Evolutionary conservation across 2,113 vertebrate genomes (phyloP).

Genomic region (Aleadryas rufinucha): DNA sequence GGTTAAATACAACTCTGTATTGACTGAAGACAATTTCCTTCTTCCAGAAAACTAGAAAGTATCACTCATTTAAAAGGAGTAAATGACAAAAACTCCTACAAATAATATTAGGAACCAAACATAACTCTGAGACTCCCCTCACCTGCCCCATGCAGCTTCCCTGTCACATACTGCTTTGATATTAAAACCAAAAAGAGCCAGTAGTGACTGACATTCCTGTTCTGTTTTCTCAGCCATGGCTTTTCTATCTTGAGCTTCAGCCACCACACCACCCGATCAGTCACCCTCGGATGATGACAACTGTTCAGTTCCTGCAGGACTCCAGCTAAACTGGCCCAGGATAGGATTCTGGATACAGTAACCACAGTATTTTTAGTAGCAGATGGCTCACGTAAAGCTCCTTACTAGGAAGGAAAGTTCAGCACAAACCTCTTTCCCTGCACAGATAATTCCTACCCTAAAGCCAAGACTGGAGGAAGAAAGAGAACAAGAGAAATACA

Average conservation of each 20-base stretch:
- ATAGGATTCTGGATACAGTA: slow-evolving; percentile 8
- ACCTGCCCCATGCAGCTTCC: neutral
- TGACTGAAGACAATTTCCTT: neutral
- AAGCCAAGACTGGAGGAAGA: neutral
- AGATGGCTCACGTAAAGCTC: neutral
- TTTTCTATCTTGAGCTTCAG: slow-evolving; percentile 41
- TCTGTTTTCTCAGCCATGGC: neutral
- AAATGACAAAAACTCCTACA: neutral
- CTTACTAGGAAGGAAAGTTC: slow-evolving; percentile 4
- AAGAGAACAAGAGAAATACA: neutral
- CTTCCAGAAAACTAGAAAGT: neutral
- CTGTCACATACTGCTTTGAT: neutral
- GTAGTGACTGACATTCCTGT: neutral
- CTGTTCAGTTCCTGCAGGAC: neutral
- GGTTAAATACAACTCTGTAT: neutral
- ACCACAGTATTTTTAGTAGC: slow-evolving; percentile 40
- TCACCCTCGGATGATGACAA: neutral
- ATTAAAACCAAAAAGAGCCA: neutral
- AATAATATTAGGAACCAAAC: neutral
- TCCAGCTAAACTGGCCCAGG: neutral
- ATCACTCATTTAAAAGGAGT: neutral
- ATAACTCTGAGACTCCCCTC: neutral
- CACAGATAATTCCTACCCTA: neutral
- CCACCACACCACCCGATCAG: neutral
- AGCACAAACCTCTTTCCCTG: neutral